Conservation (phyloP, 1,140 invertebrate genomes). For the Archegozetes longisetosus region DNA sequence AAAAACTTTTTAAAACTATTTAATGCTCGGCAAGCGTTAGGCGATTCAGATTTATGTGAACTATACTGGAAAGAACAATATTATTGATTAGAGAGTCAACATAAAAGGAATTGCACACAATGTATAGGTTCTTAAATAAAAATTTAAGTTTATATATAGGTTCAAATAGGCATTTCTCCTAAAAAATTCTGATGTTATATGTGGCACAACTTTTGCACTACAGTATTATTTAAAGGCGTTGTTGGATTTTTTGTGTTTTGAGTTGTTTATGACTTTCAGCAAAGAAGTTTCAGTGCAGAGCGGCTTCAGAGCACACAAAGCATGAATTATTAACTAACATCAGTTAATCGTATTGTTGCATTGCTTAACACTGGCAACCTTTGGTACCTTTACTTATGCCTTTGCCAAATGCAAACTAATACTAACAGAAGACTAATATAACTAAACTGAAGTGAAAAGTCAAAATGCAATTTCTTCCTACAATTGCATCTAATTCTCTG, state of each 20-base stretch:
- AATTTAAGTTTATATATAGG: neutral
- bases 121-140: neutral
- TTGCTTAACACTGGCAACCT: neutral
- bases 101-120: neutral
- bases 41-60: too few species aligned
- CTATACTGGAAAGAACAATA: neutral
- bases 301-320: neutral
- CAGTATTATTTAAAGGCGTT: neutral
- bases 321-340: neutral
- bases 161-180: neutral
- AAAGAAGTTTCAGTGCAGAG: neutral
- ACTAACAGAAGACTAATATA: too few species aligned
- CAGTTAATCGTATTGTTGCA: neutral
- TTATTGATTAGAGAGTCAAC: neutral
- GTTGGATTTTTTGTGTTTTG: neutral
- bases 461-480: too few species aligned
- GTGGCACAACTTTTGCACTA: neutral
- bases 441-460: too few species aligned
- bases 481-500: too few species aligned
- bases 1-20: too few species aligned
- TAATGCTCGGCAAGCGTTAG: too few species aligned
- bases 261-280: neutral
- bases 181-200: neutral
- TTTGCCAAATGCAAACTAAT: too few species aligned
- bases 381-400: neutral